A percentile compares a stretch with the other conserved stretches of the same genome.
phyloP scores from a whole-genome alignment of 1,140 invertebrate genomes.

The Notospermus geniculatus region DNA sequence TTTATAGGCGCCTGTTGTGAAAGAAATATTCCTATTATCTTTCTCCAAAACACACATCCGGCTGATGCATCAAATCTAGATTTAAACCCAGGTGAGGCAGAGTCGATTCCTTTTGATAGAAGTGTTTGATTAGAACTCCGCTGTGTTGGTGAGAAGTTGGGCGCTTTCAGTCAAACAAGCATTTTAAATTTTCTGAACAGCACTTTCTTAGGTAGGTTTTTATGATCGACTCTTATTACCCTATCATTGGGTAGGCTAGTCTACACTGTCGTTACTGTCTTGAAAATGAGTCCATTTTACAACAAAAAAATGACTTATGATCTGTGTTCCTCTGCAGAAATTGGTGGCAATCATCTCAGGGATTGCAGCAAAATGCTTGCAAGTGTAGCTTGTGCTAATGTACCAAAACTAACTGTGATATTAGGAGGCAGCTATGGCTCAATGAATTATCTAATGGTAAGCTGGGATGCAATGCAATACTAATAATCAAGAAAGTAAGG shows the following conservation, averaged over 20 bases:
- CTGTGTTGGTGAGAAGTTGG: too few relatives aligned
- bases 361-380: constrained; percentile 52
- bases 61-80: neutral
- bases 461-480: too few relatives aligned
- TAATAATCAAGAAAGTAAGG: too few relatives aligned
- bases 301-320: too few relatives aligned
- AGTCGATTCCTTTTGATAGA: neutral
- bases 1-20: constrained; percentile 94
- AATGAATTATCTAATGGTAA: constrained; percentile 54
- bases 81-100: neutral
- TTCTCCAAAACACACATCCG: constrained; percentile 88
- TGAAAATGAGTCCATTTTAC: too few relatives aligned
- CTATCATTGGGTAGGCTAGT: too few relatives aligned
- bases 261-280: too few relatives aligned
- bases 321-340: constrained; percentile 21
- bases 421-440: constrained; percentile 51
- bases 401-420: constrained; percentile 56
- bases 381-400: constrained; percentile 48
- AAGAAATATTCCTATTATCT: constrained; percentile 89
- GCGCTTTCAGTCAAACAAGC: too few relatives aligned
- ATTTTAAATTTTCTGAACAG: constrained; percentile 8
- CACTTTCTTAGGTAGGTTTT: too few relatives aligned
- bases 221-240: too few relatives aligned
- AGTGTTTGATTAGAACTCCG: too few relatives aligned
- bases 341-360: constrained; percentile 33